Evolutionary conservation across 2,888 invertebrate species (phyloP).

Genomic region (Spodoptera picta): DNA sequence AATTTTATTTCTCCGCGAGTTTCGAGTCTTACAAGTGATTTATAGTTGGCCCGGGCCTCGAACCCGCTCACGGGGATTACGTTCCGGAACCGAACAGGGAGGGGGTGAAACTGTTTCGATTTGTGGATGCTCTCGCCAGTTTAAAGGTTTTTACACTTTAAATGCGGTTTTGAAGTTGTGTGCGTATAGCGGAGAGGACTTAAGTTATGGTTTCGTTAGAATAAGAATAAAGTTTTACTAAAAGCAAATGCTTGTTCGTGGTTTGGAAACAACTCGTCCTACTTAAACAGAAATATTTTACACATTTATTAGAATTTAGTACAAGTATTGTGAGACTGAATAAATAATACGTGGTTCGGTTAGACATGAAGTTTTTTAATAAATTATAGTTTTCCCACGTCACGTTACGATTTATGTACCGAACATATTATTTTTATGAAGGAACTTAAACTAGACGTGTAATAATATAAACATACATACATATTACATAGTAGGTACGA

Average conservation of each 20-base stretch:
- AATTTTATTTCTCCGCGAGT: constrained; percentile 57
- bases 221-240: constrained; percentile 3
- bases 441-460: too few species aligned
- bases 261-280: not conserved
- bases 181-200: constrained; percentile 14
- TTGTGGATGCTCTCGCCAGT: constrained; percentile 43
- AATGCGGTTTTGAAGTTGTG: constrained; percentile 32
- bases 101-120: constrained; percentile 53
- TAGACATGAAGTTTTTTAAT: too few species aligned
- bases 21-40: constrained; percentile 59
- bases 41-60: constrained; percentile 53
- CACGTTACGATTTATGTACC: too few species aligned
- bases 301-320: constrained; percentile 1
- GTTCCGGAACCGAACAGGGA: constrained; percentile 33
- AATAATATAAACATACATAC: too few species aligned
- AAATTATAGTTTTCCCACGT: too few species aligned
- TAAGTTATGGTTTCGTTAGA: constrained; percentile 19
- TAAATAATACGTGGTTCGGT: too few species aligned
- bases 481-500: too few species aligned
- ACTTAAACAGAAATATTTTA: not conserved
- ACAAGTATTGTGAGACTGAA: too few species aligned
- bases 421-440: not conserved
- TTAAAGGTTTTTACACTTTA: constrained; percentile 44
- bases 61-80: constrained; percentile 56
- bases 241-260: constrained; percentile 13